Evolutionary conservation across 2,888 invertebrate genomes (phyloP), one percentile per base, ranked within the genome.

Genomic region (Philopedon plagiatum): DNA sequence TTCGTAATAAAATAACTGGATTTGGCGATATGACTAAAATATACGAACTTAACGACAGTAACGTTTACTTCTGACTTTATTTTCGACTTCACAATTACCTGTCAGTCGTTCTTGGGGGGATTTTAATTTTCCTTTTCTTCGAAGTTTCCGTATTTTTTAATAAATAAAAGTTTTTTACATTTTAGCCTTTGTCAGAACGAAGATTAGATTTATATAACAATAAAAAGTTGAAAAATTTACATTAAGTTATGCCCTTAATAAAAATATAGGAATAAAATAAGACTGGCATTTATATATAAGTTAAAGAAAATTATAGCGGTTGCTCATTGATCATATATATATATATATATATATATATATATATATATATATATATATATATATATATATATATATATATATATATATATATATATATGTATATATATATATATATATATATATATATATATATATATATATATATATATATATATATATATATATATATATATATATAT

Each of bases 371-470:
- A 29, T 29, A 29, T 29, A 29, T 29, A 29, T 29, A 29, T 29
- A 29, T 29, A 29, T 29, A 29, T 29, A 29, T 29, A 29, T 29
- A 29, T 29, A 29, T 29, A 29, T 29, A 29, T 29, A 29, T 29
- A 29, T 29, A 29, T 29, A 29, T 29, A 29, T 29, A 7, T 29
- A 29, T 29, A 29, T 29, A 37, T 9, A 37, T 5, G 11, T 37
- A 11, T 37, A 37, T 37, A 37, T 37, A 37, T 37, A 37, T 37
- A 37, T 37, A 37, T 37, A 37, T 37, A 37, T 37, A 37, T 37
- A 37, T 37, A 37, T 37, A 37, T 37, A 37, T 37, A 37, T 37
- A 37, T 37, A 37, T 37, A 37, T 37, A 37, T 37, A 37, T 37
- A 37, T 37, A 37, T 37, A 37, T 29, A 29, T 29, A 29, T 29